Percentiles rank a stretch among this genome's conserved stretches.
Conservation (phyloP, 2,888 invertebrate species). For the Spisula subtruncata region DNA sequence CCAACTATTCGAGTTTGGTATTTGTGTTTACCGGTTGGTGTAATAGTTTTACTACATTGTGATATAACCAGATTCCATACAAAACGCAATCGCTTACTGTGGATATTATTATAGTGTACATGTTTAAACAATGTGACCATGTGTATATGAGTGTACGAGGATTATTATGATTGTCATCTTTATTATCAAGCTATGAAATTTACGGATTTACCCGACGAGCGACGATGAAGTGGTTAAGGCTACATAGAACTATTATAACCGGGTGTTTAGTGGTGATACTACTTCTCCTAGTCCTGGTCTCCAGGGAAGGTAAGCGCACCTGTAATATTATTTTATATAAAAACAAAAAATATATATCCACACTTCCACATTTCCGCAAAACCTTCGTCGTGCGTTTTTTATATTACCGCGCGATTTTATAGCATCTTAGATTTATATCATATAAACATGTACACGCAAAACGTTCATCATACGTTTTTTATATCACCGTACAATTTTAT, state of each 20-base stretch:
- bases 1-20: neutral
- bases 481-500: too few relatives aligned
- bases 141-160: neutral
- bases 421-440: neutral
- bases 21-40: neutral
- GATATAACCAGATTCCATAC: neutral
- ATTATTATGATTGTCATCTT: neutral
- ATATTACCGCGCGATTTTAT: too few relatives aligned
- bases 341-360: neutral
- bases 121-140: neutral
- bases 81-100: neutral
- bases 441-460: constrained; percentile 14
- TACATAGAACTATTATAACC: neutral
- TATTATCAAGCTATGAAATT: neutral
- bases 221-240: constrained; percentile 12
- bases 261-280: neutral
- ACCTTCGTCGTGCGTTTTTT: neutral
- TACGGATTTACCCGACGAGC: neutral
- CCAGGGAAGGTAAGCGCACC: constrained; percentile 1
- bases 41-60: neutral
- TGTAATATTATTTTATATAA: constrained; percentile 13
- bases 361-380: neutral
- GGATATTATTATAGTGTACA: neutral
- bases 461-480: too few relatives aligned
- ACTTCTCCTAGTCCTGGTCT: neutral